A percentile compares a stretch with the other conserved stretches of the same genome.
Evolutionary conservation across 2,113 vertebrate species (phyloP).

Genomic region (Engystomops pustulosus): DNA sequence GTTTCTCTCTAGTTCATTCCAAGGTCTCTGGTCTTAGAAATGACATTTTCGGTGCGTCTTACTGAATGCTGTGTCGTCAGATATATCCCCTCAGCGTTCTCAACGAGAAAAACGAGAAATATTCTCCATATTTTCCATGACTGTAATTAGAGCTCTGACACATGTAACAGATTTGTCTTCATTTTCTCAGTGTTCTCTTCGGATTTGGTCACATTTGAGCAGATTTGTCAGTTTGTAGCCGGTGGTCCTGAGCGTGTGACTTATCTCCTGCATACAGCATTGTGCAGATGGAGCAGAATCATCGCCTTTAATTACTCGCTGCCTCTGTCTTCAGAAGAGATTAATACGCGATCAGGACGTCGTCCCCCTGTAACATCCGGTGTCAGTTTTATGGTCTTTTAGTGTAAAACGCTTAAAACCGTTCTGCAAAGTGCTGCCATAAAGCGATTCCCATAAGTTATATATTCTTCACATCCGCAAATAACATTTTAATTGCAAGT

Average conservation of each 20-base stretch:
- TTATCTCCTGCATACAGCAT: slow-evolving; percentile 28
- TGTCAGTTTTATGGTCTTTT: slow-evolving; percentile 47
- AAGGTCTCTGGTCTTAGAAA: no score
- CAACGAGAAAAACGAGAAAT: neutral
- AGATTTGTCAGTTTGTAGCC: slow-evolving; percentile 33
- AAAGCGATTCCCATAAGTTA: slow-evolving; percentile 19
- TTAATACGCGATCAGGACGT: slow-evolving; percentile 36
- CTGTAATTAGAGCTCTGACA: slow-evolving; percentile 28
- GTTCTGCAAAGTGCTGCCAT: slow-evolving; percentile 15
- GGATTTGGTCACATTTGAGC: slow-evolving; percentile 42
- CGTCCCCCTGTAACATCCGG: neutral
- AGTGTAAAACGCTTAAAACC: slow-evolving; percentile 32
- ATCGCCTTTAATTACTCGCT: neutral
- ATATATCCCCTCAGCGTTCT: no score
- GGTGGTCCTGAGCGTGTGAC: slow-evolving; percentile 1
- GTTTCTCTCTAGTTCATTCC: no score
- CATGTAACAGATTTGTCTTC: slow-evolving; percentile 30
- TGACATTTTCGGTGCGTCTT: no score
- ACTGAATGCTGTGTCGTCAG: no score
- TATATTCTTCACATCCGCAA: neutral
- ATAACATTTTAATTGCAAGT: slow-evolving; percentile 25
- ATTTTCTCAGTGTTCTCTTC: slow-evolving; percentile 14
- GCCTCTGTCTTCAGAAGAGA: neutral
- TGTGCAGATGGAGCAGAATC: slow-evolving; percentile 16
- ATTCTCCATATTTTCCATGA: neutral